Base-by-base conservation (phyloP, 2,113 vertebrate species). In the Okapia johnstoni region DNA sequence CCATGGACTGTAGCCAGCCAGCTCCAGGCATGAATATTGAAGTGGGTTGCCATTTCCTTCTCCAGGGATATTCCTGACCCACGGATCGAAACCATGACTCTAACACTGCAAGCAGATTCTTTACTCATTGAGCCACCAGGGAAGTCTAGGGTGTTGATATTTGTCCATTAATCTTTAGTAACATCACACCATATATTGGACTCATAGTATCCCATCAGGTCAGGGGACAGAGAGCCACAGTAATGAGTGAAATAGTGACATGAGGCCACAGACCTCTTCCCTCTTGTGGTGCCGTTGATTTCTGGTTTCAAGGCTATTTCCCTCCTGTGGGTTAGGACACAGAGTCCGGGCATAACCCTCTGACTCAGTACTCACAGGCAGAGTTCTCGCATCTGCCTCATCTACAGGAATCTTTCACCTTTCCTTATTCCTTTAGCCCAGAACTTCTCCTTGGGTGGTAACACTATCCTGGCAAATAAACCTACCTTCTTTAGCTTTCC, bases 31-130 rank as follows among this genome's bases (percentile, higher is more conserved):
- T 70, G n/a, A 70, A 70, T 70, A 70, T 1, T 12, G n/a, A 70
- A 40, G 66, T 70, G n/a, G 10, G 19, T 23, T 40, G 5, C n/a
- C n/a, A 23, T 70, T 70, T 5, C n/a, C n/a, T 70, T 70, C n/a
- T 23, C 66, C n/a, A 40, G 66, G 66, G n/a, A 40, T 70, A 70
- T 70, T 70, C n/a, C n/a, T 70, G n/a, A 70, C n/a, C n/a, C 66
- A 13, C 0, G 0, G 19, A 70, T 70, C 0, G 0, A 70, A 70
- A 40, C 36, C 10, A 0, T 70, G n/a, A 23, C 66, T 40, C n/a
- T 19, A 70, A 23, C n/a, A 70, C 6, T 70, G n/a, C 19, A 40
- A 10, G n/a, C 66, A 40, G 5, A 70, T 70, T 12, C 19, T 23
- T 70, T 40, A 40, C 5, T 70, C 66, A 70, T n/a, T 40, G 19